Evolutionary conservation across 1,140 invertebrate genomes (phyloP).

Genomic region (Drosophila insularis): DNA sequence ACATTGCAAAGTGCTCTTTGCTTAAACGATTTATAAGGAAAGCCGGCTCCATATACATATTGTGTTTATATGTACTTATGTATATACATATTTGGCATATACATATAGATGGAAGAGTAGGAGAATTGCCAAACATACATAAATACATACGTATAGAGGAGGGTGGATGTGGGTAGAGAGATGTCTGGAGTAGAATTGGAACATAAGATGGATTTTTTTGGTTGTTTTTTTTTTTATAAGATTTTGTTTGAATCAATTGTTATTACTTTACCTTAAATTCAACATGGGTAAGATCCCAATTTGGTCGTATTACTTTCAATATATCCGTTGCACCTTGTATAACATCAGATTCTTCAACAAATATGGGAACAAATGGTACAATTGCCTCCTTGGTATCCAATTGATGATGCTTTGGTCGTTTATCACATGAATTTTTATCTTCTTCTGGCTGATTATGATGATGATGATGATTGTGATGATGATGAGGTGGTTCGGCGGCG

Average conservation of each 20-base stretch:
- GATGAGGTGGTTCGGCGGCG: not conserved
- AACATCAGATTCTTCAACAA: conserved; percentile 84
- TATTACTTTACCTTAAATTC: conserved; percentile 83
- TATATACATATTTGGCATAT: too few species aligned
- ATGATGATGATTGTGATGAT: conserved; percentile 20
- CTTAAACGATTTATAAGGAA: conserved; percentile 21
- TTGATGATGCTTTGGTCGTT: conserved; percentile 34
- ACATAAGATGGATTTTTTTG: conserved; percentile 16
- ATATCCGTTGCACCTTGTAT: conserved; percentile 84
- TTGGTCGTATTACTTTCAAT: conserved; percentile 84
- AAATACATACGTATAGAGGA: not conserved
- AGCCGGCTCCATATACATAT: conserved; percentile 3
- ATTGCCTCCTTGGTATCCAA: conserved; percentile 46
- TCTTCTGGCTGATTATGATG: conserved; percentile 37
- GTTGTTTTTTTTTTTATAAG: not conserved
- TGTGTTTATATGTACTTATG: not conserved
- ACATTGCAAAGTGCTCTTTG: conserved; percentile 13
- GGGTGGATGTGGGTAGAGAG: conserved; percentile 9
- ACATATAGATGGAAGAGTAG: too few species aligned
- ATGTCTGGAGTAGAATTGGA: conserved; percentile 53
- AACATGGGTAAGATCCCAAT: conserved; percentile 83
- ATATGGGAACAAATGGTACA: conserved; percentile 82
- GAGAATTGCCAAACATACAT: too few species aligned
- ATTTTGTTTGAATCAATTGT: conserved; percentile 5
- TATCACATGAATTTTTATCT: conserved; percentile 37